Base-by-base conservation (phyloP, 2,797 vertebrate genomes). In the Protosalanx chinensis region DNA sequence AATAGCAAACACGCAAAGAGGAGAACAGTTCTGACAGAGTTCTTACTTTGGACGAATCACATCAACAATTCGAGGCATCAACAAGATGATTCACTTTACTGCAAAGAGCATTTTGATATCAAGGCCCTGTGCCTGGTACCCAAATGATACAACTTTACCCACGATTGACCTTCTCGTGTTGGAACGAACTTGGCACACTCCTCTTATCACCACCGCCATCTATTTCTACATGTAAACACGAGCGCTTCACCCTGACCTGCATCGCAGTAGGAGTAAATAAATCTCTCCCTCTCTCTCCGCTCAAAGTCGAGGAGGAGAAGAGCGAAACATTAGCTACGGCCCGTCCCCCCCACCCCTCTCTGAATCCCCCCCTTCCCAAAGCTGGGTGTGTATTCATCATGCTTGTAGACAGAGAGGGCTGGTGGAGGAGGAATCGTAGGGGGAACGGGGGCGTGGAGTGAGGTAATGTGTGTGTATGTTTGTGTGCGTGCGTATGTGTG, bases 321-420 rank as follows among this genome's bases (percentile, higher is more conserved):
- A 69, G 78, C 68, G 51, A 69, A 79, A 63, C 60, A 69, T 76
- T 72, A 76, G 71, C 53, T 70, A 46, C 33, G 23, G 65, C 7
- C 35, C 6, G 5, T 35, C 51, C 76, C 68, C 27, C 6, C 37
- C 68, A 18, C 58, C 78, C 63, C 77, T 75, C 70, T 72, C 71
- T 72, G 67, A n/a, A 49, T 56, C 37, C 6, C 35, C 80, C 74
- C 68, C 46, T 57, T 67, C 68, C 68, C 63, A 70, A 76, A 73
- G 77, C 76, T 76, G 64, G 72, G 68, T 56, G 65, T 71, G 80
- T 81, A 84, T 84, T 72, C 78, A 77, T 82, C 76, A 82, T 1
- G 58, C 61, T 74, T 74, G 53, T 67, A 72, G 73, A 68, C 69
- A 41, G 59, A 62, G 64, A 41, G 61, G 71, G 60, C 29, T n/a